These are phyloP conservation scores for Oreortyx pictus DNA, from an alignment of 2,797 vertebrate genomes.

Conservation along the genomic window DNA sequence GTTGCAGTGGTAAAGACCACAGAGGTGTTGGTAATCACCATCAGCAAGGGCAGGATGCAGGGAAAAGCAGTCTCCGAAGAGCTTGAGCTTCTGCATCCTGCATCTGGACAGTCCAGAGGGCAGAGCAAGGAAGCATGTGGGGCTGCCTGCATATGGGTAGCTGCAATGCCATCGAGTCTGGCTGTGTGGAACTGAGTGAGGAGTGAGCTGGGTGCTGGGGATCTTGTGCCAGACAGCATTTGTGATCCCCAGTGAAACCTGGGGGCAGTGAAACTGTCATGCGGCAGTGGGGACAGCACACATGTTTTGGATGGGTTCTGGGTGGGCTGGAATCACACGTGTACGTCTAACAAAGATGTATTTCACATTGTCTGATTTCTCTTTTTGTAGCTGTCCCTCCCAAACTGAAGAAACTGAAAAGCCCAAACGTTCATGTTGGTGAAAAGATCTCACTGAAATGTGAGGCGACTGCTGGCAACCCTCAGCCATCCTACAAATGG, in stretches of 20 bases:
- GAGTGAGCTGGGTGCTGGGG: not conserved
- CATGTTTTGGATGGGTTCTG: not conserved
- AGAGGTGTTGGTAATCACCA: not conserved
- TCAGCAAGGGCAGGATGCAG: not conserved
- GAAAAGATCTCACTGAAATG: slow-evolving; percentile 91
- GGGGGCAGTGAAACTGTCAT: accelerated
- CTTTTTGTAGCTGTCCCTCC: slow-evolving; percentile 84
- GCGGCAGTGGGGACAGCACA: accelerated
- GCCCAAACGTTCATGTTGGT: slow-evolving; percentile 88
- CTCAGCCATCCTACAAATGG: slow-evolving; percentile 91
- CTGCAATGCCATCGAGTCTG: accelerated
- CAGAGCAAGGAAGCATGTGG: accelerated
- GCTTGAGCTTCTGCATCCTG: not conserved
- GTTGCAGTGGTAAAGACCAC: not conserved
- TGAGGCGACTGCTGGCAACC: slow-evolving; percentile 89
- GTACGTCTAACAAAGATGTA: not conserved
- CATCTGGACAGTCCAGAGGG: not conserved
- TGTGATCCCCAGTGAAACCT: not conserved
- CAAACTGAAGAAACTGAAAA: slow-evolving; percentile 92
- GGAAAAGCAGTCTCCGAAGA: not conserved
- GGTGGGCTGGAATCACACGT: accelerated
- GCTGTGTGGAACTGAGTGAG: not conserved
- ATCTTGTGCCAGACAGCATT: not conserved
- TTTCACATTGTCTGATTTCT: slow-evolving; percentile 34
- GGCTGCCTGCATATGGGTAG: accelerated